These are phyloP conservation scores for Tautogolabrus adspersus DNA, from an alignment of 2,113 vertebrate genomes.

Conservation along the genomic window DNA sequence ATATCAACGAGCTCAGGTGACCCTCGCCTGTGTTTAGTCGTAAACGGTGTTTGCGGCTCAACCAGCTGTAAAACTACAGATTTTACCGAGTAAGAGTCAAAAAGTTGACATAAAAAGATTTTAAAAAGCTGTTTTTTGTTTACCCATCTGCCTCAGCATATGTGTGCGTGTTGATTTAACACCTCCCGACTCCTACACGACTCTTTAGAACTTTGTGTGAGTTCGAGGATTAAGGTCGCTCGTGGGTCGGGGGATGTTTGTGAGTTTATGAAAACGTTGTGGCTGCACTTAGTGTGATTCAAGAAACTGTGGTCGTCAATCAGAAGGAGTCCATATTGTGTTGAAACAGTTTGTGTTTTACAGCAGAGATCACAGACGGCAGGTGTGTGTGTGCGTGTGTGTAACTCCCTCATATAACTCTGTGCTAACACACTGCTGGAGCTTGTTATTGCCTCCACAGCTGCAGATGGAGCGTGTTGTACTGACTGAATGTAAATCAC, in stretches of 20 bases:
- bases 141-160: neutral
- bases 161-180: neutral
- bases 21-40: too few relatives aligned
- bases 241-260: neutral
- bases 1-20: too few relatives aligned
- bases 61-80: neutral
- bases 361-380: neutral
- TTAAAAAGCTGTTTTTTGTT: neutral
- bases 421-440: constrained; percentile 4
- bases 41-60: too few relatives aligned
- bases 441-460: neutral
- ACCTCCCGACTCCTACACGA: neutral
- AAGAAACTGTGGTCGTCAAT: neutral
- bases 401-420: constrained; percentile 25
- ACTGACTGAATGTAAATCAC: neutral
- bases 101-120: neutral
- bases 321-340: too few relatives aligned
- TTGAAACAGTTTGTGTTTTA: neutral
- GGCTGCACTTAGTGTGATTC: neutral
- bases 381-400: neutral
- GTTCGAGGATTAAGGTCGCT: too few relatives aligned
- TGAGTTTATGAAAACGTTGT: neutral
- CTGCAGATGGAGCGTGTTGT: neutral
- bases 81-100: neutral
- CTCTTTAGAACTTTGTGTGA: neutral